Base-by-base conservation (phyloP, 2,888 invertebrate genomes). In the Allacma fusca region DNA sequence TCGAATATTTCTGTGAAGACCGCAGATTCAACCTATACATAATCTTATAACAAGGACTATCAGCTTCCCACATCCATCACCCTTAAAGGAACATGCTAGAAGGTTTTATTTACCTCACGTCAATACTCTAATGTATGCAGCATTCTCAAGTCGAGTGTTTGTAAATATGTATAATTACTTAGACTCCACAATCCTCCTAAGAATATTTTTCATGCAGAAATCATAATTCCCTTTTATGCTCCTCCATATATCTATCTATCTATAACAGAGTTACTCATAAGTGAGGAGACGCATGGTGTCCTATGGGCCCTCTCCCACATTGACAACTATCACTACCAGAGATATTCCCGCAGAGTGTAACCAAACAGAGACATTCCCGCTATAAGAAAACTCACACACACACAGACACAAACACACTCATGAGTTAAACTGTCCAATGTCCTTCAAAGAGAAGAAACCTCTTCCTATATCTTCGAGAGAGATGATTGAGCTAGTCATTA, bases 1-100 rank as follows among this genome's bases (percentile, higher is more conserved):
- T 40, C 13, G 40, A 40, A 69, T 65, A 65, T 43, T 43, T 43
- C 43, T 43, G 24, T 69, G 43, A 69, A 69, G 43, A 69, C 40
- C 69, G 34, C 43, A 43, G 69, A 69, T 43, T 69, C 21, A 21
- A 1, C 2, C 67, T n/a, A 26, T 9, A 12, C 5, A 24, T 13
- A 13, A 62, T n/a, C 62, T 23, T 62, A 13, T 62, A 24, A 21
- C 28, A 4, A 26, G 28, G 13, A 29, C 28, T 65, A 24, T 62
- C 13, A 12, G 28, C 65, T 62, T 62, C 62, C 62, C 26, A 62
- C 26, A 62, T 23, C 26, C 62, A 62, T 62, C 65, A 65, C 65
- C 19, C 28, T 2, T 50, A n/a, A 1, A 50, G n/a, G 16, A 19
- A 50, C n/a, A 50, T 40, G 13, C 5, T 19, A 50, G 9, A 50